A percentile compares a stretch with the other conserved stretches of the same genome.
Conservation (phyloP, 2,113 vertebrate genomes). For the Etheostoma spectabile region DNA sequence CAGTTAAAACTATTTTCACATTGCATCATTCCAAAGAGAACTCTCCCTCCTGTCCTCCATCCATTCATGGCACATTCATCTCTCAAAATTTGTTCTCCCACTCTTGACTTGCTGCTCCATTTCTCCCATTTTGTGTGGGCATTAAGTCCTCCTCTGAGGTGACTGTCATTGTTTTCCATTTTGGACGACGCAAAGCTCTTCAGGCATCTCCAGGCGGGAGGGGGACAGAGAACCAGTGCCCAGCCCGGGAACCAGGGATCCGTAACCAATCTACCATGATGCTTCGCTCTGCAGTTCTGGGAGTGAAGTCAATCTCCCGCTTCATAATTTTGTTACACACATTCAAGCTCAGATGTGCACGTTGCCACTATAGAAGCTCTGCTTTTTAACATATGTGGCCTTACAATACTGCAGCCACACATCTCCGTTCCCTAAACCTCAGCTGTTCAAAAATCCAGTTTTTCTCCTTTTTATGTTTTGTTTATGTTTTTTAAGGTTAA, state of each 20-base stretch:
- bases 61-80: constrained; percentile 47
- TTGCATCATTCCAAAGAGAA: constrained; percentile 5
- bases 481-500: not conserved
- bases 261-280: constrained; percentile 57
- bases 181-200: constrained; percentile 48
- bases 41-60: constrained; percentile 8
- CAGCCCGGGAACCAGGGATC: constrained; percentile 25
- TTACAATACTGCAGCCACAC: not conserved
- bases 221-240: not conserved
- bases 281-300: constrained; percentile 56
- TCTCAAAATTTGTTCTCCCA: constrained; percentile 56
- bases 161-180: constrained; percentile 59
- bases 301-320: constrained; percentile 59
- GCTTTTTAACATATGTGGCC: constrained; percentile 21
- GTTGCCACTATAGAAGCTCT: not conserved
- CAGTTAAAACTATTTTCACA: not conserved
- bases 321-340: constrained; percentile 57
- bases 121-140: constrained; percentile 55
- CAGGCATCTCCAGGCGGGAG: constrained; percentile 24
- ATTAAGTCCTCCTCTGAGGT: constrained; percentile 36
- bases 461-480: not conserved
- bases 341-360: constrained; percentile 47
- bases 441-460: not conserved
- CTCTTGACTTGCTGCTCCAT: constrained; percentile 58
- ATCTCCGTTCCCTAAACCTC: not conserved